A percentile compares a stretch with the other conserved stretches of the same genome.
Evolutionary conservation across 2,113 vertebrate species (phyloP).

Genomic region (Acrocephalus arundinaceus): DNA sequence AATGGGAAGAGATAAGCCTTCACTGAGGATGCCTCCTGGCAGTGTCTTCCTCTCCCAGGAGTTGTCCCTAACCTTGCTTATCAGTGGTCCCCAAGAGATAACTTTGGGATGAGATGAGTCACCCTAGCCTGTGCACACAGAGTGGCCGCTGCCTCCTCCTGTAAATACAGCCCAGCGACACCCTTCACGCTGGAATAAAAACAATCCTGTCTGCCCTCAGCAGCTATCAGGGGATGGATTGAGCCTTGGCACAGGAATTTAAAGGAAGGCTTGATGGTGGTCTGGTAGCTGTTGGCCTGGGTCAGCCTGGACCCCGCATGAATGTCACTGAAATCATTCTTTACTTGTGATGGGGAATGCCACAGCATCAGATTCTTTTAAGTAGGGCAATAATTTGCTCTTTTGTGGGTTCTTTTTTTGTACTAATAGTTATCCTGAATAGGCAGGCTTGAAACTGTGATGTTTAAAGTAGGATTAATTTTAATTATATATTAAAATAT

Average conservation of each 20-base stretch:
- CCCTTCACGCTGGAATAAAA: not conserved
- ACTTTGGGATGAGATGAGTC: not conserved
- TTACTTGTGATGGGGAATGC: not conserved
- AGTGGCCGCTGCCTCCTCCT: not conserved
- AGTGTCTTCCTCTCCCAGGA: not conserved
- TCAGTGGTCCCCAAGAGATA: not conserved
- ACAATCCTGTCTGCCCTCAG: not conserved
- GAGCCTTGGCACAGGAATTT: slow-evolving; percentile 6
- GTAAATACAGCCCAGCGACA: not conserved
- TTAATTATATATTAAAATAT: not conserved
- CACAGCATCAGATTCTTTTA: not conserved
- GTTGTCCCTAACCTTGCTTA: not conserved
- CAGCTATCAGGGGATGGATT: not conserved
- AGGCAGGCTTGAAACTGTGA: slow-evolving; percentile 34
- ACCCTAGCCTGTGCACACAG: not conserved
- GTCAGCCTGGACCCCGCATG: rapidly evolving
- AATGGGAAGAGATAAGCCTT: not conserved
- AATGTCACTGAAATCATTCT: not conserved
- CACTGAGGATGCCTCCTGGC: not conserved
- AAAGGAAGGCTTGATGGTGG: not conserved
- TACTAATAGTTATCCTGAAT: slow-evolving; percentile 2
- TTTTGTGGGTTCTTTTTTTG: slow-evolving; percentile 21
- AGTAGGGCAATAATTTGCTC: not conserved
- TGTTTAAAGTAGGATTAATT: slow-evolving; percentile 27
- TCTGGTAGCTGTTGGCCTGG: not conserved